Evolutionary conservation across 37 sponge, comb jelly and placozoan genomes (phyloP).

Genomic region (Oopsacas minuta): DNA sequence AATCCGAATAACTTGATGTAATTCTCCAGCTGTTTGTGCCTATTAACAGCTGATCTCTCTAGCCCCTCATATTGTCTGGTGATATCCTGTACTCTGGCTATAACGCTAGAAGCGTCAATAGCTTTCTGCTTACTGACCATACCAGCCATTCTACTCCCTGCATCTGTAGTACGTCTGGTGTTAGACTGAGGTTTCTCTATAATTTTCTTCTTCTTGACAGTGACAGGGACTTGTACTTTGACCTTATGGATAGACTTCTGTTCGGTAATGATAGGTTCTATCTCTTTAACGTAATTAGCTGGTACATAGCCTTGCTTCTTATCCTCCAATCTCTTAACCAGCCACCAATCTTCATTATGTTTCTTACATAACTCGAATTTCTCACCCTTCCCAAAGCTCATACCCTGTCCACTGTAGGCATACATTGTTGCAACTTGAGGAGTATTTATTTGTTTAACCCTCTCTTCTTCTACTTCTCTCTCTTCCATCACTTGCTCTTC

Average conservation of each 20-base stretch:
- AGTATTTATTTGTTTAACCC: slow-evolving; percentile 44
- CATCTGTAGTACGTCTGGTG: not conserved
- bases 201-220: slow-evolving; percentile 36
- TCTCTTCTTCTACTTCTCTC: slow-evolving; percentile 56
- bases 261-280: slow-evolving; percentile 41
- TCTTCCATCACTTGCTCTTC: slow-evolving; percentile 58
- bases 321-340: slow-evolving; percentile 47
- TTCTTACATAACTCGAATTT: slow-evolving; percentile 57
- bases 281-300: slow-evolving; percentile 72
- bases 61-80: not conserved
- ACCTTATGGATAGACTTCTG: slow-evolving; percentile 32
- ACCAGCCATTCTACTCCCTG: slow-evolving; percentile 21
- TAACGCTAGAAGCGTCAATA: not conserved
- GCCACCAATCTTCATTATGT: slow-evolving; percentile 83
- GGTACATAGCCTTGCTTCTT: slow-evolving; percentile 88
- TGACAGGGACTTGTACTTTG: slow-evolving; percentile 46
- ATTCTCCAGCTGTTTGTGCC: slow-evolving; percentile 45
- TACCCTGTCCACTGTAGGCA: slow-evolving; percentile 64
- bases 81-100: not conserved
- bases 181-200: slow-evolving; percentile 23
- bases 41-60: not conserved
- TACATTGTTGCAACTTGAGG: slow-evolving; percentile 58
- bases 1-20: slow-evolving; percentile 56
- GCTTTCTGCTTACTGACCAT: slow-evolving; percentile 17
- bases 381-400: slow-evolving; percentile 77